Conservation (phyloP, 2,888 invertebrate genomes). For the Ctenicera cuprea region DNA sequence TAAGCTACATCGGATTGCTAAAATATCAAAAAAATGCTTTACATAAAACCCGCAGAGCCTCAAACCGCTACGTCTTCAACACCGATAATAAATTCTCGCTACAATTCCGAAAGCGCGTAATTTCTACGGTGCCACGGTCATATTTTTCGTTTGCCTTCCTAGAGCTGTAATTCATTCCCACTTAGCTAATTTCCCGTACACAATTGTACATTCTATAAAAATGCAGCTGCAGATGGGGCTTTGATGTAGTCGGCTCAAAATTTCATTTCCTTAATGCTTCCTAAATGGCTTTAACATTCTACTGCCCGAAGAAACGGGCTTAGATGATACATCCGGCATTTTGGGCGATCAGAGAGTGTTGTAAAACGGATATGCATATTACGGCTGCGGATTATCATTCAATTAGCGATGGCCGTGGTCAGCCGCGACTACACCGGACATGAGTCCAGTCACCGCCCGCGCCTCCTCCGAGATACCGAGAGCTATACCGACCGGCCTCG, state of each 20-base stretch:
- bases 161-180: constrained; percentile 5
- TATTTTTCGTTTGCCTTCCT: not conserved
- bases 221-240: constrained; percentile 4
- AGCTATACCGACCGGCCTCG: constrained; percentile 23
- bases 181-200: constrained; percentile 13
- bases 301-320: not conserved
- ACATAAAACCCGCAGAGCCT: not conserved
- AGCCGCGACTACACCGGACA: constrained; percentile 39
- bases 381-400: constrained; percentile 46
- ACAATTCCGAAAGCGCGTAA: constrained; percentile 14
- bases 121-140: constrained; percentile 3
- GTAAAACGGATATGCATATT: constrained; percentile 47
- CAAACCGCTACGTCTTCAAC: not conserved
- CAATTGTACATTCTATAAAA: constrained; percentile 5
- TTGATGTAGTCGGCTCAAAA: constrained; percentile 5
- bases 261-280: constrained; percentile 28
- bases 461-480: constrained; percentile 14
- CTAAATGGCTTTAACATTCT: constrained; percentile 6
- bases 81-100: constrained; percentile 9
- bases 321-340: constrained; percentile 25
- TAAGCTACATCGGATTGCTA: not conserved
- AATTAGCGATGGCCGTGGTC: constrained; percentile 36
- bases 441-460: constrained; percentile 30
- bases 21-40: constrained; percentile 12
- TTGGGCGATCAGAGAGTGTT: constrained; percentile 22